Conservation (phyloP, 2,888 invertebrate species). For the Fissipunctia ypsillon region DNA sequence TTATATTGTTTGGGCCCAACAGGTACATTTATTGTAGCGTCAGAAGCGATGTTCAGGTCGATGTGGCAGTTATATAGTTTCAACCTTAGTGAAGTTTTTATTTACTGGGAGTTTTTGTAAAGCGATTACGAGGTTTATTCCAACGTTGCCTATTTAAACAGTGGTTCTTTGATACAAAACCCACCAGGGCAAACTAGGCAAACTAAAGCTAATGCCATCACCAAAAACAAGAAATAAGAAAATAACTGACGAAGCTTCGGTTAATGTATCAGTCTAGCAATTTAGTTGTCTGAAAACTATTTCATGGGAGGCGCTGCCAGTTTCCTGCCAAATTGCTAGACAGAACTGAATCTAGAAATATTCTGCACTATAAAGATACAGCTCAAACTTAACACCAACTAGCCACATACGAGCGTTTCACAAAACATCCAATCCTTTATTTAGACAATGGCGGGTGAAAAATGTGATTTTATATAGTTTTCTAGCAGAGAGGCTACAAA, state of each 20-base stretch:
- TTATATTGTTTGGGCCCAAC: too few relatives aligned
- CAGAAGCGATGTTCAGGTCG: too few relatives aligned
- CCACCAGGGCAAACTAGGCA: background rate
- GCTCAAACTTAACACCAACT: background rate
- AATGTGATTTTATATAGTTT: conserved; percentile 29
- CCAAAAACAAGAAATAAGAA: background rate
- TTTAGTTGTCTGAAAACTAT: background rate
- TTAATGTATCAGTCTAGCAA: background rate
- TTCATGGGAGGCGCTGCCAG: background rate
- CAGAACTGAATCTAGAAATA: background rate
- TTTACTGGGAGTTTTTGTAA: background rate
- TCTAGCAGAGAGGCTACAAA: conserved; percentile 14
- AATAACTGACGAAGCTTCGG: background rate
- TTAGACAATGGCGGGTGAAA: conserved; percentile 21
- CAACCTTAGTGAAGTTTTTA: background rate
- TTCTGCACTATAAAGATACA: background rate
- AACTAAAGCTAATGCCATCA: background rate
- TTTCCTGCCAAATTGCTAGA: background rate
- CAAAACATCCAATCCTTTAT: conserved; percentile 15
- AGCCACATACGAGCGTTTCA: conserved; percentile 1
- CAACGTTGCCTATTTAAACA: too few relatives aligned
- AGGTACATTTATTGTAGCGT: too few relatives aligned
- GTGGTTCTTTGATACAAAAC: background rate
- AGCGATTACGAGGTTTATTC: background rate
- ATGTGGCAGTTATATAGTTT: background rate